These are phyloP conservation scores for Microtus oregoni DNA, from an alignment of 2,113 vertebrate genomes.

Conservation along the genomic window DNA sequence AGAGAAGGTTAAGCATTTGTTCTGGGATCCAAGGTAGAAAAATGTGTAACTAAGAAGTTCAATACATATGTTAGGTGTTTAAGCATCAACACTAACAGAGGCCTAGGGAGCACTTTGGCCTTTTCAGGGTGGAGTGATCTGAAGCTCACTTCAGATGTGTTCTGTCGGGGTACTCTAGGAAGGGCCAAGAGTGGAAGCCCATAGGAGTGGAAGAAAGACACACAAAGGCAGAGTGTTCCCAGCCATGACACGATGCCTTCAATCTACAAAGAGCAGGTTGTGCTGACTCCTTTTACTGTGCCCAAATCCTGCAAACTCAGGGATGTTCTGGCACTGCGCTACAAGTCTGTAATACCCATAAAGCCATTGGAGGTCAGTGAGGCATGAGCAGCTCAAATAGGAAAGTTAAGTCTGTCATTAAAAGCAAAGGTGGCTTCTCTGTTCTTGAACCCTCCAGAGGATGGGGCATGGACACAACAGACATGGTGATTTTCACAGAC, in stretches of 20 bases:
- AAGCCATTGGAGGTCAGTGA: no score
- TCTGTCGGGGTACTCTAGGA: accelerated
- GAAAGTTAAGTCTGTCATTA: not conserved
- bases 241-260: not conserved
- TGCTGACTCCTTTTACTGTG: not conserved
- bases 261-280: not conserved
- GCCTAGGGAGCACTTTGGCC: not conserved
- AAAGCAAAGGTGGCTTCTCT: not conserved
- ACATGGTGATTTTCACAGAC: not conserved
- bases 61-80: not conserved
- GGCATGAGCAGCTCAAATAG: not conserved
- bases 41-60: not conserved
- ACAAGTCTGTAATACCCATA: not conserved
- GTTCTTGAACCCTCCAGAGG: not conserved
- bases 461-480: not conserved
- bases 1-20: not conserved
- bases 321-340: not conserved
- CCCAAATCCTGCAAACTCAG: not conserved
- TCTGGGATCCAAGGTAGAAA: not conserved
- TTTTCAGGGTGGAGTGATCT: not conserved
- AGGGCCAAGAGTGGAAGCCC: not conserved
- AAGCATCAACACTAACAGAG: not conserved
- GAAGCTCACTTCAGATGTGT: no score
- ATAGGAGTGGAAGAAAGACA: not conserved
- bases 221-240: not conserved